Evolutionary conservation across 2,113 vertebrate species (phyloP), one percentile per base, ranked within the genome.

Genomic region (Aegotheles bennettii): DNA sequence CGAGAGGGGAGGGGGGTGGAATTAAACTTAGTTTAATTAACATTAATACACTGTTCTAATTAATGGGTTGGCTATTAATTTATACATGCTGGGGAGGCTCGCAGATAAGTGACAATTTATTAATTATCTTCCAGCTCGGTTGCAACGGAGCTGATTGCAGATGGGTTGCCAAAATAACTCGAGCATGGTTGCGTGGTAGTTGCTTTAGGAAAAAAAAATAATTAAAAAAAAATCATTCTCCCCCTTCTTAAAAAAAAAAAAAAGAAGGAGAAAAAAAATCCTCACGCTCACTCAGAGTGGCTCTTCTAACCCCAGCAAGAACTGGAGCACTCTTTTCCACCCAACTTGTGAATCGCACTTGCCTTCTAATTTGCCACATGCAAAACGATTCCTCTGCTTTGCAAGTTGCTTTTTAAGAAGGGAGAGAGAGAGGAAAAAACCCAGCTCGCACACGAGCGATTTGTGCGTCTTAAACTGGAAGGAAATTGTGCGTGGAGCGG

Each of bases 341-440:
- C 93, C 94, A 96, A 96, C 94, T 96, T 95, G 97, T 90, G 96
- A 96, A 96, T 96, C 96, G 90, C 97, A 96, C 96, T 96, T 96
- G 89, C 95, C 95, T 96, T 95, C 96, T 95, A 96, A 96, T 97
- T 96, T 94, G 95, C 95, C 97, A 96, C 97, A 96, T 96, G 95
- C 96, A 95, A 96, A 96, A 94, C 96, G 97, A 94, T 94, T 95
- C 96, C 95, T 95, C 96, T 92, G 94, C 93, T 96, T 94, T 96
- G 96, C 96, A 93, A 97, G 93, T 96, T 94, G 94, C 94, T 94
- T 95, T 94, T 94, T 95, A 95, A 94, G 93, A 97, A 95, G 93
- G 89, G 90, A 95, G 96, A 96, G 96, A 93, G 96, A 96, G 96
- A 56, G 53, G n/a, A 51, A 95, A 93, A 95, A 95, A 88, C 40